Evolutionary conservation across 2,113 vertebrate species (phyloP), one percentile per base, ranked within the genome.

Genomic region (Miniopterus natalensis): DNA sequence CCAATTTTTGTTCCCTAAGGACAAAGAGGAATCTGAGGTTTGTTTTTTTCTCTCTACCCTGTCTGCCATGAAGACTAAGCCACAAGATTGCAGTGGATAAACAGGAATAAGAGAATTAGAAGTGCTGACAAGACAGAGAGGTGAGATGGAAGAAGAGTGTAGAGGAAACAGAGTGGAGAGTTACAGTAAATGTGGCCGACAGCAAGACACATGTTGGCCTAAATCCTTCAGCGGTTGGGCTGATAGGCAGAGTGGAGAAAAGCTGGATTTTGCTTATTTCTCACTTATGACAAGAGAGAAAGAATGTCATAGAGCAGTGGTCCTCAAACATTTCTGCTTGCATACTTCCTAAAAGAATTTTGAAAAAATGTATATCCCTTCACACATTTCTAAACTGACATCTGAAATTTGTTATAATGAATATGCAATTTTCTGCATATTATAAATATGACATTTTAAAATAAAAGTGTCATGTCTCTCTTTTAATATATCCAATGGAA

Each of bases 361-460:
- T 80, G 47, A 47, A 57, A 85, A 79, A 18, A 14, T 61, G 5
- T 61, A 49, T 47, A 40, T 85, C 14, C 0, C 14, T 85, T 84
- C 18, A 47, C n/a, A 49, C 47, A 49, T 84, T 81, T 88, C 45
- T 47, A 93, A 73, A 40, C 84, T 84, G 85, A 84, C 45, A 89
- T 70, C 25, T 55, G 63, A 88, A 53, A 29, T 65, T 68, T 87
- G 78, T 83, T 61, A 70, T 21, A 84, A 84, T 20, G 71, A 93
- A 25, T 53, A 65, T 65, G 45, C 5, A 84, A 65, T 84, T 71
- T 88, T 84, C 31, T n/a, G n/a, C 29, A 65, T 71, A 78, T 90
- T 85, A 63, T 71, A 66, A 88, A 40, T 66, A 77, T 53, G 20
- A 21, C 17, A 55, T 71, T 84, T 59, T 15, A 92, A 92, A 92